Conservation (phyloP, 64 coral and sea anemone genomes). For the Pocillopora verrucosa region DNA sequence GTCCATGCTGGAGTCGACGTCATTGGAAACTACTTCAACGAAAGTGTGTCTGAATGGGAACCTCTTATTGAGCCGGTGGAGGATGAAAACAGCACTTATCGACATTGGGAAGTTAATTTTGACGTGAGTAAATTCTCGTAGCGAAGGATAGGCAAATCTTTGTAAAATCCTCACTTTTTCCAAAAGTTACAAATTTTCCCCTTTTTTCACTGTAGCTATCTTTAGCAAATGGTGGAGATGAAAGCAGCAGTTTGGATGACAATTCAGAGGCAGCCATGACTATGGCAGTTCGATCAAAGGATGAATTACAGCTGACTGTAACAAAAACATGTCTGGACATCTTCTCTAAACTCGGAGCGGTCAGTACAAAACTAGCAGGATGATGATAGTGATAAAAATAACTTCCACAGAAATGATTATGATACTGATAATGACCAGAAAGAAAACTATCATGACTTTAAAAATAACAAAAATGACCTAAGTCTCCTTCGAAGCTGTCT, state of each 20-base stretch:
- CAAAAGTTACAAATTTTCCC: not conserved
- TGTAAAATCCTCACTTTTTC: too few relatives aligned
- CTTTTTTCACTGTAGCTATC: not conserved
- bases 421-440: too few relatives aligned
- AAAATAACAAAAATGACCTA: too few relatives aligned
- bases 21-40: slow-evolving; percentile 93
- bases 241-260: slow-evolving; percentile 49
- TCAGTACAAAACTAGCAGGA: slow-evolving; percentile 20
- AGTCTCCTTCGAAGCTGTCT: too few relatives aligned
- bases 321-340: slow-evolving; percentile 92
- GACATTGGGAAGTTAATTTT: slow-evolving; percentile 81
- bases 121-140: slow-evolving; percentile 34
- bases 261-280: slow-evolving; percentile 82
- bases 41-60: slow-evolving; percentile 93
- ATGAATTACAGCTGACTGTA: slow-evolving; percentile 82
- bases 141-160: not conserved
- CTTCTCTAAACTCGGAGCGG: slow-evolving; percentile 84
- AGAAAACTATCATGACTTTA: too few relatives aligned
- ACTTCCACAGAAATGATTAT: too few relatives aligned
- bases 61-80: slow-evolving; percentile 89
- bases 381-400: too few relatives aligned
- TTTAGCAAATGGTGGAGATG: not conserved
- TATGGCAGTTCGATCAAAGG: slow-evolving; percentile 67
- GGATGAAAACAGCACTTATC: slow-evolving; percentile 38
- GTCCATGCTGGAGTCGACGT: slow-evolving; percentile 52